Conservation (phyloP, 2,888 invertebrate genomes). For the Kryphioiulus occultus region DNA sequence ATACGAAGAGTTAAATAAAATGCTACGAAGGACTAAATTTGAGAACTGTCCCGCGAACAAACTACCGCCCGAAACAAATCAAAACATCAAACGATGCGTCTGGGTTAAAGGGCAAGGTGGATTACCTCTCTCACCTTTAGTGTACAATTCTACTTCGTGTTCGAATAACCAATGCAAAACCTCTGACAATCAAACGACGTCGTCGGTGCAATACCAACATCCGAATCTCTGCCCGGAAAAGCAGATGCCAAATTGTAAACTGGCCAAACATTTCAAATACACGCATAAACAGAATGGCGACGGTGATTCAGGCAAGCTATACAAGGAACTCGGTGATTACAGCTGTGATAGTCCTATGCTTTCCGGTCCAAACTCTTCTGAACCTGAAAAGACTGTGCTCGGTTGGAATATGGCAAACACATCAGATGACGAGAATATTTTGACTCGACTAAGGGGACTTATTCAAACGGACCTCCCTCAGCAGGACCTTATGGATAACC, state of each 20-base stretch:
- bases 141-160: slow-evolving; percentile 43
- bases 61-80: not conserved
- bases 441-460: not conserved
- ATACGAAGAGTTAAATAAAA: slow-evolving; percentile 35
- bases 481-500: slow-evolving; percentile 1
- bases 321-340: not conserved
- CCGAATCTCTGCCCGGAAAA: not conserved
- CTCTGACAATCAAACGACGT: not conserved
- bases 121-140: slow-evolving; percentile 47
- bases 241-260: not conserved
- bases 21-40: slow-evolving; percentile 36
- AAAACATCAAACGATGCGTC: slow-evolving; percentile 1
- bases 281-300: not conserved
- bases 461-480: not conserved
- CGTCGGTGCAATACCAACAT: not conserved
- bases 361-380: not conserved
- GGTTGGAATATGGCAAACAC: not conserved
- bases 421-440: not conserved
- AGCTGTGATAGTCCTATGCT: not conserved
- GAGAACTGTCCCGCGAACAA: not conserved
- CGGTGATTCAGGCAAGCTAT: not conserved
- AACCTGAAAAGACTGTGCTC: not conserved
- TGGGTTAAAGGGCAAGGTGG: slow-evolving; percentile 48
- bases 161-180: slow-evolving; percentile 22
- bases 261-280: slow-evolving; percentile 3